phyloP scores from a whole-genome alignment of 2,113 vertebrate species.

The Pygoscelis antarcticus region DNA sequence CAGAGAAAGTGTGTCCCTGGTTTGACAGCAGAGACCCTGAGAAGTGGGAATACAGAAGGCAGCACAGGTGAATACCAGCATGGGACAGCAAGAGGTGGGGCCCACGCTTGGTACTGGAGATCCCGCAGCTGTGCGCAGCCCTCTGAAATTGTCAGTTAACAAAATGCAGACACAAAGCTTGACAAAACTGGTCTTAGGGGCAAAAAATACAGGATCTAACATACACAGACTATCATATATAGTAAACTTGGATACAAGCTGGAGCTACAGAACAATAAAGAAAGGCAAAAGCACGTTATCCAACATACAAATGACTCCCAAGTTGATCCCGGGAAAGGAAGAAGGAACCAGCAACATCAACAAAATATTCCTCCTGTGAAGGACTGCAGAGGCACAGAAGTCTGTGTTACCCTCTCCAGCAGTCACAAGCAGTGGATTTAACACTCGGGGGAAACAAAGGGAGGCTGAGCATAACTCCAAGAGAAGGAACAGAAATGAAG shows the following conservation, averaged over 20 bases:
- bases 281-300: neutral
- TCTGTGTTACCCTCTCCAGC: neutral
- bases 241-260: neutral
- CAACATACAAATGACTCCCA: neutral
- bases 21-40: neutral
- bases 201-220: neutral
- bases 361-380: accelerated
- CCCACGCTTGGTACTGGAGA: neutral
- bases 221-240: accelerated
- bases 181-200: neutral
- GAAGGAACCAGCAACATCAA: neutral
- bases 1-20: neutral
- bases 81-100: too few species aligned
- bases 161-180: neutral
- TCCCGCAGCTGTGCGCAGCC: neutral
- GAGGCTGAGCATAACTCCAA: neutral
- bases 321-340: neutral
- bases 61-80: neutral
- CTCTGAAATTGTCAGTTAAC: accelerated
- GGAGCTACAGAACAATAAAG: neutral
- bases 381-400: accelerated
- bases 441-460: neutral
- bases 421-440: neutral
- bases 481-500: neutral
- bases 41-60: neutral